These are phyloP conservation scores for Episyrphus balteatus DNA, from an alignment of 1,140 invertebrate genomes.

Conservation along the genomic window DNA sequence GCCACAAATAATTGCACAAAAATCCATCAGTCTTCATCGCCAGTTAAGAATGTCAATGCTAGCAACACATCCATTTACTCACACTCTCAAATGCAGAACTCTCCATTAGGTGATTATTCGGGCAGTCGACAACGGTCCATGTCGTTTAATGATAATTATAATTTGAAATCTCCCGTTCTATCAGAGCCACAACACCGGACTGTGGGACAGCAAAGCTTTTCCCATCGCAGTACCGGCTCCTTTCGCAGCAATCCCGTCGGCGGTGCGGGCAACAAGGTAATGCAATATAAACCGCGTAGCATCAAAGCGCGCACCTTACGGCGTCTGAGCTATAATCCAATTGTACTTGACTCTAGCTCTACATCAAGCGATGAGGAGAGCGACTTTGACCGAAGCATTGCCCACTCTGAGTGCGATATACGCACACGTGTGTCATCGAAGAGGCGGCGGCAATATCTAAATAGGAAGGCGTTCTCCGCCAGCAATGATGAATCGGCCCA, in stretches of 20 bases:
- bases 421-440: constrained; percentile 21
- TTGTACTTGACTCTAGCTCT: constrained; percentile 36
- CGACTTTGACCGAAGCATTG: constrained; percentile 26
- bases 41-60: constrained; percentile 19
- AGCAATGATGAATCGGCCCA: constrained; percentile 25
- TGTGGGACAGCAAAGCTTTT: constrained; percentile 7
- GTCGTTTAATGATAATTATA: constrained; percentile 35
- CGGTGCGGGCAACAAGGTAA: neutral
- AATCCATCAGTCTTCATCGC: constrained; percentile 13
- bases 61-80: constrained; percentile 23
- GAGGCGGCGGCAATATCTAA: constrained; percentile 18
- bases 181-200: constrained; percentile 14
- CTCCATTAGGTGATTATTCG: neutral
- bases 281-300: constrained; percentile 27
- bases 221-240: neutral
- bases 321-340: constrained; percentile 44
- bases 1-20: too few species aligned
- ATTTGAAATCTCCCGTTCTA: constrained; percentile 30
- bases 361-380: constrained; percentile 26
- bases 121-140: constrained; percentile 28
- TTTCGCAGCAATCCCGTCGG: neutral
- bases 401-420: constrained; percentile 38
- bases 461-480: constrained; percentile 24
- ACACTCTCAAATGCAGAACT: constrained; percentile 4
- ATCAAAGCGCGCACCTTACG: constrained; percentile 41